Percentiles rank a stretch among this genome's conserved stretches.
phyloP scores from a whole-genome alignment of 2,113 vertebrate species.

The chimpanzee (Pan troglodytes) region NHGRI_mPanTro3-v2.1_pri NC_072414.2:91697001-91697500 shows the following conservation, averaged over 20 bases:
- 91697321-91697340: neutral
- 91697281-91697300: neutral
- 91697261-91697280: neutral
- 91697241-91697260: neutral
- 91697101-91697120: neutral
- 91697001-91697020: neutral
- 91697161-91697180: neutral
- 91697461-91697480: neutral
- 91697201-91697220: neutral
- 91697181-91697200: neutral
- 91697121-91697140: neutral
- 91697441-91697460: neutral
- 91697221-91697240: neutral
- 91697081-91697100: neutral
- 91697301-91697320: neutral
- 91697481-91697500: neutral
- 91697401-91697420: neutral
- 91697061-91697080: neutral
- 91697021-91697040: neutral
- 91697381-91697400: neutral
- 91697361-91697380: neutral
- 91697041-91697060: neutral
- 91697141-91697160: neutral
- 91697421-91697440: neutral
- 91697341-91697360: neutral